Evolutionary conservation across 2,888 invertebrate species (phyloP).

Genomic region (Hylaea fasciaria): DNA sequence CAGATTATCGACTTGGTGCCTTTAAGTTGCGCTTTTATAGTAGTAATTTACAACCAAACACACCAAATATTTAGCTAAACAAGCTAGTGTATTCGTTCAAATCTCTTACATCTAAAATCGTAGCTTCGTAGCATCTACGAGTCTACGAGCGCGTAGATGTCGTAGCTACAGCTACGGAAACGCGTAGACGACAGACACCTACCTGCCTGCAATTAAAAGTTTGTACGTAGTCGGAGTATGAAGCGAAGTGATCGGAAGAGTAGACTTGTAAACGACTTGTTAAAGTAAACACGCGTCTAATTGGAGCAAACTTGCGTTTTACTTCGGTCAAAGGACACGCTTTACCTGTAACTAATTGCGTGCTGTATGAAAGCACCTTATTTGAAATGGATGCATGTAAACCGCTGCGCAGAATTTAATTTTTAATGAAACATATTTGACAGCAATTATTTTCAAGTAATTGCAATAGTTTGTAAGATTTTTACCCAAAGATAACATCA

Average conservation of each 20-base stretch:
- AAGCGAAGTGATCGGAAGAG: slow-evolving; percentile 55
- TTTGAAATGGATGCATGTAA: slow-evolving; percentile 29
- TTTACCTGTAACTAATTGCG: slow-evolving; percentile 42
- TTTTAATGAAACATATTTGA: not conserved
- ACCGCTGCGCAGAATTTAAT: not conserved
- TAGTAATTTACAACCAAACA: not conserved
- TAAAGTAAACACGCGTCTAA: slow-evolving; percentile 60
- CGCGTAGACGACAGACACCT: slow-evolving; percentile 41
- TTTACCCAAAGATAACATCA: too few species aligned
- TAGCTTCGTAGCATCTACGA: slow-evolving; percentile 16
- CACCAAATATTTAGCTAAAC: not conserved
- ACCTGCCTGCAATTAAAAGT: slow-evolving; percentile 72
- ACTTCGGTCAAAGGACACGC: slow-evolving; percentile 13
- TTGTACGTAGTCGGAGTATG: slow-evolving; percentile 51
- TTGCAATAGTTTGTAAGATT: too few species aligned
- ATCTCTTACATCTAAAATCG: slow-evolving; percentile 1
- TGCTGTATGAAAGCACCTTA: slow-evolving; percentile 29
- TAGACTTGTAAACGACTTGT: slow-evolving; percentile 60
- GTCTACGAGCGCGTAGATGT: slow-evolving; percentile 37
- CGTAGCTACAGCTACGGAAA: slow-evolving; percentile 25
- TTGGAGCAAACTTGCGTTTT: slow-evolving; percentile 54
- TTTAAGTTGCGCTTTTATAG: too few species aligned
- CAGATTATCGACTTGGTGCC: too few species aligned
- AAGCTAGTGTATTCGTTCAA: not conserved
- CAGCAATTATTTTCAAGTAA: not conserved